Base-by-base conservation (phyloP, 1,140 invertebrate species). In the Drosophila funebris region DNA sequence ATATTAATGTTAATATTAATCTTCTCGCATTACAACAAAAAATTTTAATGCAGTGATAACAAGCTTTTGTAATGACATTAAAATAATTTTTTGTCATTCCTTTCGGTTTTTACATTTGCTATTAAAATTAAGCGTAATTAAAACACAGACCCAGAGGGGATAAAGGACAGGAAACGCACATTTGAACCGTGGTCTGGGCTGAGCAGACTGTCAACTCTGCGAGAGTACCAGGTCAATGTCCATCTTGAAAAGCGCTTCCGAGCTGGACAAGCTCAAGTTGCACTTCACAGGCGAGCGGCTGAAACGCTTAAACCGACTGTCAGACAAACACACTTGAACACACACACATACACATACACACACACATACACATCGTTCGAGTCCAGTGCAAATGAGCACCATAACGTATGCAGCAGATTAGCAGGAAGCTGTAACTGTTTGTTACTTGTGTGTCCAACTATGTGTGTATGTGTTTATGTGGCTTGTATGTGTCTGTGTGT, bases 401-500 rank as follows among this genome's bases (percentile, higher is more conserved):
- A 53, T 81, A 85, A 81, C 82, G 71, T 81, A 87, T 87, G 78
- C 74, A 72, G 58, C 74, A 87, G 74, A 85, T 85, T 72, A 67
- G 48, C 44, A 57, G 50, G 58, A 68, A 76, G 62, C 73, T 64
- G 54, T 63, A 7, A 58, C 48, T 61, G 46, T 50, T n/a, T n/a
- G n/a, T n/a, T n/a, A n/a, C n/a, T n/a, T n/a, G n/a, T n/a, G n/a
- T n/a, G n/a, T n/a, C n/a, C n/a, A n/a, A n/a, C n/a, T n/a, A n/a
- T 58, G 13, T 14, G 27, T 39, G 27, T 48, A 27, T 41, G 6
- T 41, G 14, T 33, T 13, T 64, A 13, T 16, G 29, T 29, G 27
- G 31, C 48, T 20, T 50, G 9, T 52, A 8, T 33, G 27, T 33
- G 48, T 31, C 7, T 54, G 27, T 50, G 9, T 52, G 14, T 33